Percentiles rank a stretch among this genome's conserved stretches.
phyloP scores from a whole-genome alignment of 2,888 invertebrate species.

The Hypomecis atomaria region DNA sequence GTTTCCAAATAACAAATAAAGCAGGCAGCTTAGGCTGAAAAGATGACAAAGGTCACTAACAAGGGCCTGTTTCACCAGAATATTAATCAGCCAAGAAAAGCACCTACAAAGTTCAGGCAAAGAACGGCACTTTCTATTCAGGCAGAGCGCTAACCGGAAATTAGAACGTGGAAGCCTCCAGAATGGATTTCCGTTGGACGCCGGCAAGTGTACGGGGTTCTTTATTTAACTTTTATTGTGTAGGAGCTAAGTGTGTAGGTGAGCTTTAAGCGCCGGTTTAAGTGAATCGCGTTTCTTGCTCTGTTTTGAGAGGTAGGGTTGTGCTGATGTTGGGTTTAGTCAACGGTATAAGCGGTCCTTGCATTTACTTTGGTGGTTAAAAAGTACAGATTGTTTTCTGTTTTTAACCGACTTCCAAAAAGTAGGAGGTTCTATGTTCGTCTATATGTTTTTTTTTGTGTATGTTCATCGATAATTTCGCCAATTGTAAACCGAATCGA shows the following conservation, averaged over 20 bases:
- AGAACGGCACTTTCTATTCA: slow-evolving; percentile 51
- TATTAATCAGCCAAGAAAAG: slow-evolving; percentile 34
- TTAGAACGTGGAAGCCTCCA: slow-evolving; percentile 62
- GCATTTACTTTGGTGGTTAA: not conserved
- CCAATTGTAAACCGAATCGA: too few species aligned
- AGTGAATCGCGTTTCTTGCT: slow-evolving; percentile 35
- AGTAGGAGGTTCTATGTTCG: too few species aligned
- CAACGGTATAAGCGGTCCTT: not conserved
- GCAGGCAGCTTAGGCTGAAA: not conserved
- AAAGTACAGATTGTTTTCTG: not conserved
- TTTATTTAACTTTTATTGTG: slow-evolving; percentile 66
- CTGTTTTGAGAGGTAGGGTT: slow-evolving; percentile 7
- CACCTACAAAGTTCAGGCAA: slow-evolving; percentile 38
- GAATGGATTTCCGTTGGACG: slow-evolving; percentile 64
- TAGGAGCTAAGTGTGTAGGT: slow-evolving; percentile 35
- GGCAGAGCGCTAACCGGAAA: slow-evolving; percentile 58
- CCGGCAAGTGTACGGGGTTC: slow-evolving; percentile 47
- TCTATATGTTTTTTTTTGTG: too few species aligned
- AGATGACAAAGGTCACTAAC: not conserved
- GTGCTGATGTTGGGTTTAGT: not conserved
- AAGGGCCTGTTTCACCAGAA: slow-evolving; percentile 8
- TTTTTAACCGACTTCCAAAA: too few species aligned
- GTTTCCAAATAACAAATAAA: not conserved
- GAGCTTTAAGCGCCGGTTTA: slow-evolving; percentile 43
- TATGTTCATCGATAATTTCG: too few species aligned